Evolutionary conservation across 92 coral and sea anemone species (phyloP).

Genomic region (Blastomussa wellsi): DNA sequence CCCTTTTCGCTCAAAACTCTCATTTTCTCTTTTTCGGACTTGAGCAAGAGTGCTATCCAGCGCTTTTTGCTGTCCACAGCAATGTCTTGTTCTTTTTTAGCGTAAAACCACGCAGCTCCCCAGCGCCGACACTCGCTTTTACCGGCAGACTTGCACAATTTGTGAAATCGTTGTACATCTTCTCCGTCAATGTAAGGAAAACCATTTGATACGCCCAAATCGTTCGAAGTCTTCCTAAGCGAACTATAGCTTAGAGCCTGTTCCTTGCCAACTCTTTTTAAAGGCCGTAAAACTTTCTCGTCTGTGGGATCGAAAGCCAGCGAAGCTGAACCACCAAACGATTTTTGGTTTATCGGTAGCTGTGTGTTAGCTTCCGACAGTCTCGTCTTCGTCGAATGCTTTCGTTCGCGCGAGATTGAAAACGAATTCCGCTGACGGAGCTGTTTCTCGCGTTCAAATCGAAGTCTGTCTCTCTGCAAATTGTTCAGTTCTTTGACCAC

Average conservation of each 20-base stretch:
- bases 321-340: conserved; percentile 77
- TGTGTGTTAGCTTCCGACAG: conserved; percentile 19
- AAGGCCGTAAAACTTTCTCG: conserved; percentile 36
- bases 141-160: conserved; percentile 63
- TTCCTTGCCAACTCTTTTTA: conserved; percentile 20
- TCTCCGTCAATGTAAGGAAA: conserved; percentile 63
- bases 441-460: conserved; percentile 80
- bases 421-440: conserved; percentile 65
- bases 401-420: conserved; percentile 39
- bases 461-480: conserved; percentile 65
- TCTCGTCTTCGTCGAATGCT: conserved; percentile 14
- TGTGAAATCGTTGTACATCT: conserved; percentile 55
- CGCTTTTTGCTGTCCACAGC: conserved; percentile 41
- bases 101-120: conserved; percentile 82
- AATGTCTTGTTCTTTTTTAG: conserved; percentile 71
- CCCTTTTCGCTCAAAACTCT: conserved; percentile 47
- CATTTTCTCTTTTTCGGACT: conserved; percentile 69
- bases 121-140: conserved; percentile 64
- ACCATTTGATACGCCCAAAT: background rate
- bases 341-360: conserved; percentile 59
- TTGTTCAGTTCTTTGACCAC: conserved; percentile 56
- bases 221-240: conserved; percentile 22
- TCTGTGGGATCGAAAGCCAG: conserved; percentile 78
- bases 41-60: conserved; percentile 64
- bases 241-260: conserved; percentile 29